Conservation (phyloP, 2,797 vertebrate genomes). For the Enteromius mattozi region DNA sequence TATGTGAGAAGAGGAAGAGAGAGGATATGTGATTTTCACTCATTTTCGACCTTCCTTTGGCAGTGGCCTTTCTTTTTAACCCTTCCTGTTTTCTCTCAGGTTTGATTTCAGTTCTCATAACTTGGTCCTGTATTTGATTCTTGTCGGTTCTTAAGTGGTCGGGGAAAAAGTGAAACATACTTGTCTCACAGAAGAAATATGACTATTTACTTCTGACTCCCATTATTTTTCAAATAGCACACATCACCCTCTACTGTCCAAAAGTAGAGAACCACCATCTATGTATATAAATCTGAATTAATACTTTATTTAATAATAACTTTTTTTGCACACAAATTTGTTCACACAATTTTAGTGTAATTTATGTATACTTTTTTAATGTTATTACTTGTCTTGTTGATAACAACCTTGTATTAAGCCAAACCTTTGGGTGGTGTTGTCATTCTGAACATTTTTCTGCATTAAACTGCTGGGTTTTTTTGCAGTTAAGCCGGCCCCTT, state of each 20-base stretch:
- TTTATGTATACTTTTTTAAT: not conserved
- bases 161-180: not conserved
- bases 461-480: conserved; percentile 42
- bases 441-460: not conserved
- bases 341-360: not conserved
- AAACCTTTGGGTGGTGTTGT: not conserved
- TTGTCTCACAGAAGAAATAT: not conserved
- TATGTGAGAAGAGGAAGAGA: not conserved
- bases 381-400: not conserved
- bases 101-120: conserved; percentile 6
- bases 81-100: not conserved
- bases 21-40: not conserved
- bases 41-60: not conserved
- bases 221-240: not conserved
- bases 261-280: not conserved
- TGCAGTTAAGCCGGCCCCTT: conserved; percentile 92
- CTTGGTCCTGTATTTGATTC: not conserved
- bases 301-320: not conserved
- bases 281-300: not conserved
- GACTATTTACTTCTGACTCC: not conserved
- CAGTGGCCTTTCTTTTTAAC: not conserved
- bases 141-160: not conserved
- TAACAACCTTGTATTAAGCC: not conserved
- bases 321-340: not conserved
- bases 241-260: conserved; percentile 1